Percentiles rank a stretch among this genome's conserved stretches.
These are phyloP conservation scores for Tachysurus fulvidraco DNA, from an alignment of 2,113 vertebrate genomes.

Conservation along the genomic window DNA sequence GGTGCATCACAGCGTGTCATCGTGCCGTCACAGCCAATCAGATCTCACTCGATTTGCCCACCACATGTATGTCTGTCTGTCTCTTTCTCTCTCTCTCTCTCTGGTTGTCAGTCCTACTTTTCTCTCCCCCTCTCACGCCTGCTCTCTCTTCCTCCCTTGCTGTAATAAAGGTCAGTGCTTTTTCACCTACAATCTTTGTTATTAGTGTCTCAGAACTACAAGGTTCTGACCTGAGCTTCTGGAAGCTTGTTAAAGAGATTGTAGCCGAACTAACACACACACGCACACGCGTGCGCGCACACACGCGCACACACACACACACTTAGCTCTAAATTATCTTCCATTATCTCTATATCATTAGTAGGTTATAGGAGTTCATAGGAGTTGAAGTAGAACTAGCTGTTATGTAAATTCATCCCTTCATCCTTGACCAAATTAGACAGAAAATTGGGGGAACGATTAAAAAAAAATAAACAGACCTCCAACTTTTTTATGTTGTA, in stretches of 20 bases:
- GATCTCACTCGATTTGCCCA: constrained; percentile 8
- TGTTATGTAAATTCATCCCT: too few relatives aligned
- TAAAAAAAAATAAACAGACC: background rate
- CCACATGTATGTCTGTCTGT: background rate
- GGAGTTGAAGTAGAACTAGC: background rate
- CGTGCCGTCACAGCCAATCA: constrained; percentile 57
- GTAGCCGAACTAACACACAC: background rate
- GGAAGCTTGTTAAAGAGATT: background rate
- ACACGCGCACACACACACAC: background rate
- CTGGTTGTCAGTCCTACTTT: background rate
- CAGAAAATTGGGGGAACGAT: background rate
- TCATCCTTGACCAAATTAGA: background rate
- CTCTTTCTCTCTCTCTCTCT: too few relatives aligned
- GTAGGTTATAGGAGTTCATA: background rate
- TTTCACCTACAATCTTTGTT: background rate
- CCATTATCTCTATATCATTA: background rate
- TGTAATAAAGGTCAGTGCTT: background rate
- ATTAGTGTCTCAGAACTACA: background rate
- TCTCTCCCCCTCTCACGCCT: background rate
- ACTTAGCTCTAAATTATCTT: background rate
- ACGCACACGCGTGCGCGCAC: background rate
- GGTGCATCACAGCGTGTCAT: constrained; percentile 43
- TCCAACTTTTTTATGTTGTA: too few relatives aligned
- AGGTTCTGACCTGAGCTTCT: background rate
- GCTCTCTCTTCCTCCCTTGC: background rate